Evolutionary conservation across 1,140 invertebrate species (phyloP).

Genomic region (Drosophila eugracilis): DNA sequence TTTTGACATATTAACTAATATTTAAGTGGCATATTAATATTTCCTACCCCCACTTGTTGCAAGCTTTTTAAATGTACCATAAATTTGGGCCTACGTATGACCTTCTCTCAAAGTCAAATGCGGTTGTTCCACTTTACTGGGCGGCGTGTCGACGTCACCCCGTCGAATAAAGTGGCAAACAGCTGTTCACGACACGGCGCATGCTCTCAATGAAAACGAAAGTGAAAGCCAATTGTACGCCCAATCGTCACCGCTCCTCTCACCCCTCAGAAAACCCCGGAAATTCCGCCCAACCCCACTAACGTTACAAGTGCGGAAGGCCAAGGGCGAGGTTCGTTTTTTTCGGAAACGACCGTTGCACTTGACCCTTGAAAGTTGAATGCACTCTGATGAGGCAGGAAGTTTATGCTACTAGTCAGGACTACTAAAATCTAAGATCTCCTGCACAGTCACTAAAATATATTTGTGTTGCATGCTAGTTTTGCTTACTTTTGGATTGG

Average conservation of each 20-base stretch:
- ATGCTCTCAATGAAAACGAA: conserved; percentile 62
- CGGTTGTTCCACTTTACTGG: conserved; percentile 22
- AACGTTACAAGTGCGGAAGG: conserved; percentile 38
- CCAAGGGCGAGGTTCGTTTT: conserved; percentile 58
- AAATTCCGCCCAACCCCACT: conserved; percentile 15
- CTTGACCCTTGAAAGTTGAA: conserved; percentile 60
- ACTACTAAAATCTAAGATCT: neutral
- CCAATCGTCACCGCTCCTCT: conserved; percentile 7
- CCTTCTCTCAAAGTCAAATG: conserved; percentile 77
- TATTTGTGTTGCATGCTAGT: conserved; percentile 14
- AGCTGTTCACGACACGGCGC: conserved; percentile 65
- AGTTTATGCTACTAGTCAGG: neutral
- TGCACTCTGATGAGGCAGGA: conserved; percentile 54
- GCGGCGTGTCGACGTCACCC: conserved; percentile 28
- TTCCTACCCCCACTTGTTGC: conserved; percentile 58
- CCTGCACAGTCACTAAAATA: neutral
- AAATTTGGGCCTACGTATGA: conserved; percentile 45
- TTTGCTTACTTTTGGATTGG: conserved; percentile 51
- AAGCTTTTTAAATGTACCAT: conserved; percentile 16
- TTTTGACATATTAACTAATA: neutral
- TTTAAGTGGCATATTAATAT: neutral
- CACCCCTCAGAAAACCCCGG: conserved; percentile 9
- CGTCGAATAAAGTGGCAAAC: conserved; percentile 26
- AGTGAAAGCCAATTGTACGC: conserved; percentile 58
- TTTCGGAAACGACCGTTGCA: conserved; percentile 27